These are phyloP conservation scores for Spermophilus dauricus DNA, from an alignment of 2,113 vertebrate genomes.

Conservation along the genomic window DNA sequence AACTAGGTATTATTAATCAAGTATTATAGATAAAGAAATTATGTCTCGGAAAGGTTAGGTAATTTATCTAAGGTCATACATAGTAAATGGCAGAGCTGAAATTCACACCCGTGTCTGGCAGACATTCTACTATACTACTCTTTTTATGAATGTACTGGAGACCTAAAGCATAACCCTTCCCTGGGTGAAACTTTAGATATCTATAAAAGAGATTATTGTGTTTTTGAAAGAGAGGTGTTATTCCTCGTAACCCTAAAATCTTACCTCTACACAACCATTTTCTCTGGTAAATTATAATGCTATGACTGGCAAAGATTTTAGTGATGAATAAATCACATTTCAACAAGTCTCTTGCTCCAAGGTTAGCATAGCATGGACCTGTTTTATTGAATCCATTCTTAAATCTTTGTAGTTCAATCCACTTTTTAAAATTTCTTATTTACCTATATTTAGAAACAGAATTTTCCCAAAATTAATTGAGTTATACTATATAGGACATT, in stretches of 20 bases:
- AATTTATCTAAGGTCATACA: background rate
- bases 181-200: background rate
- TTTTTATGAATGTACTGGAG: background rate
- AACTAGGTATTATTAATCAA: background rate
- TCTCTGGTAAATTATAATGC: constrained; percentile 25
- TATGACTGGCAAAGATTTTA: constrained; percentile 1
- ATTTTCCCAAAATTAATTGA: background rate
- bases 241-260: constrained; percentile 11
- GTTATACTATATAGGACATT: background rate
- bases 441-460: background rate
- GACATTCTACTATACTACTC: background rate
- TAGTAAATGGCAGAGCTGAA: background rate
- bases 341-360: background rate
- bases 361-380: background rate
- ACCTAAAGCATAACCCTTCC: background rate
- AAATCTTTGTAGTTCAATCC: constrained; percentile 4
- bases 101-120: background rate
- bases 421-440: constrained; percentile 21
- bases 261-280: background rate
- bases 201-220: background rate
- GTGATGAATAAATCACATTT: constrained; percentile 48
- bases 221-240: background rate
- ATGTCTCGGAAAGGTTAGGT: background rate
- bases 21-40: background rate
- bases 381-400: constrained; percentile 28